phyloP scores from a whole-genome alignment of 2,797 vertebrate genomes.

The Rhinogobio ventralis region DNA sequence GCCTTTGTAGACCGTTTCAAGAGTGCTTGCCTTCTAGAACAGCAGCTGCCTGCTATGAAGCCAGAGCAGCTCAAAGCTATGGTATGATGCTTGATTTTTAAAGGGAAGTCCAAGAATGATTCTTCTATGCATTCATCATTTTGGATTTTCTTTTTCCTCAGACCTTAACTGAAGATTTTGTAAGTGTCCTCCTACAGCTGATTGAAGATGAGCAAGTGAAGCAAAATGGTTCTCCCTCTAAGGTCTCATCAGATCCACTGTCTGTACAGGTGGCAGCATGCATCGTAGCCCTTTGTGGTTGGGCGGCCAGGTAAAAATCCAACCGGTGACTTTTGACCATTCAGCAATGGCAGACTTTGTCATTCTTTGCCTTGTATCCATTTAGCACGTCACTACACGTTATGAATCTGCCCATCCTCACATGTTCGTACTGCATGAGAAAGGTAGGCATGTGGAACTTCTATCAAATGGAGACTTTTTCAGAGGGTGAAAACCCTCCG shows the following conservation, averaged over 20 bases:
- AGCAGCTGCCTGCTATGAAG: slow-evolving; percentile 90
- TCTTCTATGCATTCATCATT: background rate
- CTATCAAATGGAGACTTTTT: slow-evolving; percentile 83
- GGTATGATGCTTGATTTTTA: slow-evolving; percentile 73
- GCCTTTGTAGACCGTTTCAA: slow-evolving; percentile 89
- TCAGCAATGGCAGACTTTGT: background rate
- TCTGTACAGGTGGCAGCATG: slow-evolving; percentile 89
- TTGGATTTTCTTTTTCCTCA: slow-evolving; percentile 62
- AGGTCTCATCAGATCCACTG: slow-evolving; percentile 75
- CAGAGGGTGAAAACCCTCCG: slow-evolving; percentile 70
- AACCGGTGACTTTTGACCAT: background rate
- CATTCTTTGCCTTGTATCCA: background rate
- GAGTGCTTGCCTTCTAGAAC: slow-evolving; percentile 85
- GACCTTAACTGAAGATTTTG: slow-evolving; percentile 88
- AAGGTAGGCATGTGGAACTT: slow-evolving; percentile 94
- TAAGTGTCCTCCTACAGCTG: slow-evolving; percentile 85
- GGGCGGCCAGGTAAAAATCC: slow-evolving; percentile 85
- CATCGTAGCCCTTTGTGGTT: slow-evolving; percentile 89
- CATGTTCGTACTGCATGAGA: slow-evolving; percentile 90
- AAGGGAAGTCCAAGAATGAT: background rate
- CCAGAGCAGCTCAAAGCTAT: slow-evolving; percentile 88
- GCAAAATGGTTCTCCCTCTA: slow-evolving; percentile 62
- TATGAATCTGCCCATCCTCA: slow-evolving; percentile 84
- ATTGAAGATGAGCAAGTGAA: slow-evolving; percentile 83
- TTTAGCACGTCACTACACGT: slow-evolving; percentile 77